Conservation (phyloP, 2,113 vertebrate species). For the Eurypyga helias region DNA sequence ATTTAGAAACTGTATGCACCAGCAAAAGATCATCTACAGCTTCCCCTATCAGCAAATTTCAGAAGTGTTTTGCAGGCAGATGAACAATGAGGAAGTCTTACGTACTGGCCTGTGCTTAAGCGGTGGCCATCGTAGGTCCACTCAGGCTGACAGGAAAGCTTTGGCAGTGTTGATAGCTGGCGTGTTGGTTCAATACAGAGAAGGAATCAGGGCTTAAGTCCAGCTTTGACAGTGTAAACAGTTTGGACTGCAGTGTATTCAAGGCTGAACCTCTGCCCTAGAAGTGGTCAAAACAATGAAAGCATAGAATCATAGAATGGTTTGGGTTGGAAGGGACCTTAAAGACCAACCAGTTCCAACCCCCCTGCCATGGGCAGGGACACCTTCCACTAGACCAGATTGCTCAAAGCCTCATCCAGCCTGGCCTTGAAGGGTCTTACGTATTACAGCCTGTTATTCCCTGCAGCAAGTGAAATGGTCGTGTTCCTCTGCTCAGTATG, state of each 20-base stretch:
- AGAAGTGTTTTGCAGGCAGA: background rate
- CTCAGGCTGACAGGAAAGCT: background rate
- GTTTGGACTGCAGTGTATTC: background rate
- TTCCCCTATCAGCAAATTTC: background rate
- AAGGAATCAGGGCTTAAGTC: background rate
- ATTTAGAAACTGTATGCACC: background rate
- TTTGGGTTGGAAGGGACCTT: too few species aligned
- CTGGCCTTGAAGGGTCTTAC: rapidly evolving
- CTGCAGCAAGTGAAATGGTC: background rate
- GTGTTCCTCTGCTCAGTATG: background rate
- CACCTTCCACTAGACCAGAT: too few species aligned
- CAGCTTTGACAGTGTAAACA: background rate
- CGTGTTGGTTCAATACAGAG: background rate
- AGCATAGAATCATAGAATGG: too few species aligned
- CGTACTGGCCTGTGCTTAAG: rapidly evolving
- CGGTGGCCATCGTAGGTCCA: background rate
- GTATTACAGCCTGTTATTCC: background rate
- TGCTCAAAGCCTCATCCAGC: too few species aligned
- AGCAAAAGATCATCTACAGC: background rate
- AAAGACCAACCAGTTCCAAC: too few species aligned
- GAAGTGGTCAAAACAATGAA: background rate
- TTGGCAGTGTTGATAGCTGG: background rate
- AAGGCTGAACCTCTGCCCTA: background rate
- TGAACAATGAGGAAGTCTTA: too few species aligned
- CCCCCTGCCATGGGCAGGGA: too few species aligned